Conservation (phyloP, 1,140 invertebrate species). For the Tetramorium simillimum region DNA sequence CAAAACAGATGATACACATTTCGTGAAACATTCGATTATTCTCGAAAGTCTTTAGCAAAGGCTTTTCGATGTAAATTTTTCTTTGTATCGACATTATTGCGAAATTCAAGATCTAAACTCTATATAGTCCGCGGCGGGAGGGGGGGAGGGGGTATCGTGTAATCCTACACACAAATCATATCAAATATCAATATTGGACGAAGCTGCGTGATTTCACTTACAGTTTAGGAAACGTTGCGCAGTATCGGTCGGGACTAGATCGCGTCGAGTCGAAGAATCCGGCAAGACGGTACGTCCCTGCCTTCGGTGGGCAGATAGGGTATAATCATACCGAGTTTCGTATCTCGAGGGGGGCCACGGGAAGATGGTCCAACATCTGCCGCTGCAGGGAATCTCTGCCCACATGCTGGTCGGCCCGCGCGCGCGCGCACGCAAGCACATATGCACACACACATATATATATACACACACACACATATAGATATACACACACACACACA, state of each 20-base stretch:
- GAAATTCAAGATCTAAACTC: not conserved
- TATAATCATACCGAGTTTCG: slow-evolving; percentile 75
- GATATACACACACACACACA: not conserved
- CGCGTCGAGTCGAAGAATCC: slow-evolving; percentile 59
- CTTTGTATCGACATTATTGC: not conserved
- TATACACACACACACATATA: too few relatives aligned
- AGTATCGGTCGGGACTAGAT: slow-evolving; percentile 37
- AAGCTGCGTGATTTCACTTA: not conserved
- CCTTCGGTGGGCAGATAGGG: slow-evolving; percentile 71
- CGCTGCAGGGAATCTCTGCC: slow-evolving; percentile 81
- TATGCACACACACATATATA: not conserved
- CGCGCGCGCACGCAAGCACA: slow-evolving; percentile 23
- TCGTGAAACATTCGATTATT: not conserved
- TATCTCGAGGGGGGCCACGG: slow-evolving; percentile 72
- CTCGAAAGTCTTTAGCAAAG: not conserved
- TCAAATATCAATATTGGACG: not conserved
- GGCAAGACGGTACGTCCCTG: slow-evolving; percentile 71
- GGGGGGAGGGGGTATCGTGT: too few relatives aligned
- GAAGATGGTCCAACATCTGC: slow-evolving; percentile 80
- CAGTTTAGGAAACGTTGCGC: not conserved
- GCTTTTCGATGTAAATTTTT: not conserved
- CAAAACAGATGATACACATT: not conserved
- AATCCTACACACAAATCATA: not conserved
- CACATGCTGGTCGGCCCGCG: slow-evolving; percentile 76
- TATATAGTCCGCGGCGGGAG: too few relatives aligned